Evolutionary conservation across 2,888 invertebrate species (phyloP), one percentile per base, ranked within the genome.

Genomic region (Microctonus aethiopoides): DNA sequence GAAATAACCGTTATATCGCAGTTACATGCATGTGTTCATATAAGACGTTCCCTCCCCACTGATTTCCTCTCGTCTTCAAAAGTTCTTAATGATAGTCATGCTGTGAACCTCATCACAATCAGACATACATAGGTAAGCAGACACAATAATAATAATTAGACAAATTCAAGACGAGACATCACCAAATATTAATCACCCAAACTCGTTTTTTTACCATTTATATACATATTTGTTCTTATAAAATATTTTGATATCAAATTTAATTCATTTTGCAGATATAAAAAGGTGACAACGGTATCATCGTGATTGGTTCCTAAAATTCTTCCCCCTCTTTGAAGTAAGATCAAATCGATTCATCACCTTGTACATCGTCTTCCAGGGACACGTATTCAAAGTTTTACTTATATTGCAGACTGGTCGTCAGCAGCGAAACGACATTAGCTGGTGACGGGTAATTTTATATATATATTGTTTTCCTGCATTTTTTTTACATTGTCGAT

Each of bases 321-420:
- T 66, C 52, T 51, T 52, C 16, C 32, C 56, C 39, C 41, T 36
- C 39, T 39, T 16, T 26, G 11, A 24, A 62, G 13, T n/a, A 39
- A 59, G 6, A 20, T 13, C 16, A 16, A 24, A 41, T 26, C 26
- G 13, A 62, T 41, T 46, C 16, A 22, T 62, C 29, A 36, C 7
- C 24, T 36, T 39, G 24, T 39, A 11, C 20, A 26, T 60, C 22
- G 32, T 60, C 11, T 13, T 4, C 34, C 60, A 32, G 22, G 39
- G 41, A 41, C 62, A 60, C 39, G 34, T 57, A 57, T 34, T 57
- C 57, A 32, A 34, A 57, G 68, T 51, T 72, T 63, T 74, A n/a
- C 77, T 74, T n/a, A n/a, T n/a, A n/a, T n/a, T n/a, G n/a, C n/a
- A n/a, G 73, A 77, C 77, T 76, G 69, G 70, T 59, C 52, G 52